Evolutionary conservation across 35 echinoderm and acorn worm species (phyloP).

Genomic region (Strongylocentrotus purpuratus): DNA sequence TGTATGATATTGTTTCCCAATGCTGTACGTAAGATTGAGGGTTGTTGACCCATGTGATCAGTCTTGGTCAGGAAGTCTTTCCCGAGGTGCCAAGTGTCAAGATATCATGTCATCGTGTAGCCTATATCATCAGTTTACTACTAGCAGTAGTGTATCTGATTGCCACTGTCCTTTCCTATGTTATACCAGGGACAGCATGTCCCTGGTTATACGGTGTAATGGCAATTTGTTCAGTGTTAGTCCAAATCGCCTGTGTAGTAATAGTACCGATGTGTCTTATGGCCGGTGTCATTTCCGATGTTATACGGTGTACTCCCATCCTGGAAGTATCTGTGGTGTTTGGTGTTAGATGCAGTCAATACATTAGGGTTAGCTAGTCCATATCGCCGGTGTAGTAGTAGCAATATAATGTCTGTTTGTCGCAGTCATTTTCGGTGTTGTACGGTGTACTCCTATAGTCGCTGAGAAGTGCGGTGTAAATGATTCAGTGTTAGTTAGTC

Average conservation of each 20-base stretch:
- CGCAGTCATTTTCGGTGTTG: background rate
- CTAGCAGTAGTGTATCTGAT: background rate
- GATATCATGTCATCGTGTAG: background rate
- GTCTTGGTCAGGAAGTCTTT: too few relatives aligned
- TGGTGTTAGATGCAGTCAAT: too few relatives aligned
- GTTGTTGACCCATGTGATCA: too few relatives aligned
- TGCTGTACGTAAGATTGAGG: too few relatives aligned
- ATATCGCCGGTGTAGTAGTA: background rate
- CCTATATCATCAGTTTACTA: background rate
- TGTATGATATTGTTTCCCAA: too few relatives aligned
- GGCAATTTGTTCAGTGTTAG: background rate
- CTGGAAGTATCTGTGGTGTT: conserved; percentile 1
- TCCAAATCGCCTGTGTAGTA: background rate
- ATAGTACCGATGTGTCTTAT: background rate
- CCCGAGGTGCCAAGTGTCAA: too few relatives aligned
- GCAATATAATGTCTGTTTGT: background rate
- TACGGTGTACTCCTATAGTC: background rate
- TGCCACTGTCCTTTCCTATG: background rate
- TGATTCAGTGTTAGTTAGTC: background rate
- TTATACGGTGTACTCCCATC: conserved; percentile 44
- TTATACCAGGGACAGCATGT: background rate
- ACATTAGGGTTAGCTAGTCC: background rate
- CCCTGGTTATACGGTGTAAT: background rate
- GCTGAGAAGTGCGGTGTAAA: background rate
- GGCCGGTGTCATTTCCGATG: background rate